Conservation (phyloP, 2,113 vertebrate species). For the Anolis carolinensis region DNA sequence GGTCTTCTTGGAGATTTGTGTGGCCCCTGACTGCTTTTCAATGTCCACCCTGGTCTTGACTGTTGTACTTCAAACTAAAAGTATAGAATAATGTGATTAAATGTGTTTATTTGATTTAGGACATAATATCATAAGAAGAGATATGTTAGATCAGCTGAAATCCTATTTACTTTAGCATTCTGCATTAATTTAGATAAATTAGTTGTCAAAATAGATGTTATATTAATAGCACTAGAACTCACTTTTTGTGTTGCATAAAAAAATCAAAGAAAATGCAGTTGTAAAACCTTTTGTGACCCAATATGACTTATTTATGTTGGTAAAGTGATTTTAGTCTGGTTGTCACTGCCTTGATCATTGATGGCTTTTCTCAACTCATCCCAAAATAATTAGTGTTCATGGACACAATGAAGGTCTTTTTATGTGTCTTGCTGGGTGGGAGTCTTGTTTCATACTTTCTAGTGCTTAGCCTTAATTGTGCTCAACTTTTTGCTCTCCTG, state of each 20-base stretch:
- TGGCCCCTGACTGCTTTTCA: no score
- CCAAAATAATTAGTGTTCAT: not conserved
- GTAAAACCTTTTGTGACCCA: not conserved
- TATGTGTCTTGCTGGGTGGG: not conserved
- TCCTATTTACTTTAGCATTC: no score
- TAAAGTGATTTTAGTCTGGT: not conserved
- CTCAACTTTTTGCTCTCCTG: conserved; percentile 10
- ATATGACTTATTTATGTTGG: not conserved
- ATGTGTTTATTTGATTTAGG: not conserved
- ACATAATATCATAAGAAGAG: no score
- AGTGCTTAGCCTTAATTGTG: not conserved
- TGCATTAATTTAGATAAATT: not conserved
- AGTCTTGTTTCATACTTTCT: conserved; percentile 11
- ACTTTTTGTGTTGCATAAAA: not conserved
- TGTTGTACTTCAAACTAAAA: not conserved
- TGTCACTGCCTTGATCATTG: not conserved
- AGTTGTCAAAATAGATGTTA: not conserved
- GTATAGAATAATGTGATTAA: not conserved
- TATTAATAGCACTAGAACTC: not conserved
- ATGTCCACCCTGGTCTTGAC: no score
- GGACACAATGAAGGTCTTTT: not conserved
- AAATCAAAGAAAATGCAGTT: not conserved
- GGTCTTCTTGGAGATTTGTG: no score
- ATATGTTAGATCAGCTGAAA: no score
- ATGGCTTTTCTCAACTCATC: not conserved